Conservation (phyloP, 2,888 invertebrate genomes). For the Rhaphigaster nebulosa region DNA sequence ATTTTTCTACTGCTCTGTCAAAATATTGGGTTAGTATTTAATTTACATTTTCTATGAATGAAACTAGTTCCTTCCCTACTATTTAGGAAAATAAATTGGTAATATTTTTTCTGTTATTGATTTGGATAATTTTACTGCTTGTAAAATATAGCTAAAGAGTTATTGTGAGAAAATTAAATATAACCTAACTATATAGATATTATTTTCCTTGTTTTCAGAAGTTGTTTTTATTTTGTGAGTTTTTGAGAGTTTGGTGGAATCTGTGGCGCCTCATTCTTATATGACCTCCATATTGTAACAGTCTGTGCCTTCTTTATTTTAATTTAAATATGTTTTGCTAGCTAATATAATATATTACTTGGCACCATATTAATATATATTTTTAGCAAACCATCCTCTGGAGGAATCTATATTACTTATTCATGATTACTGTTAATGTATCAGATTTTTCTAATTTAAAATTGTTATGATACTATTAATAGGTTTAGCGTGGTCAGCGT, state of each 20-base stretch:
- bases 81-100: background rate
- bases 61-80: background rate
- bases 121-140: background rate
- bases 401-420: background rate
- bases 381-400: background rate
- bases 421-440: background rate
- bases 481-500: background rate
- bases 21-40: background rate
- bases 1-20: background rate
- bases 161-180: background rate
- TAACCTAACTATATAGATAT: background rate
- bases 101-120: background rate
- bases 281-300: slow-evolving; percentile 34
- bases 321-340: background rate
- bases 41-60: background rate
- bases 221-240: slow-evolving; percentile 48
- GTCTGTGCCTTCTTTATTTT: slow-evolving; percentile 19
- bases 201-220: slow-evolving; percentile 36
- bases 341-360: background rate
- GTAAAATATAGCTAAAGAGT: background rate
- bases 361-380: background rate
- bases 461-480: background rate
- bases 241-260: slow-evolving; percentile 17
- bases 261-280: background rate
- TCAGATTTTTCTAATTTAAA: background rate